Evolutionary conservation across 2,113 vertebrate genomes (phyloP).

Genomic region (Pogonocichla stellata): DNA sequence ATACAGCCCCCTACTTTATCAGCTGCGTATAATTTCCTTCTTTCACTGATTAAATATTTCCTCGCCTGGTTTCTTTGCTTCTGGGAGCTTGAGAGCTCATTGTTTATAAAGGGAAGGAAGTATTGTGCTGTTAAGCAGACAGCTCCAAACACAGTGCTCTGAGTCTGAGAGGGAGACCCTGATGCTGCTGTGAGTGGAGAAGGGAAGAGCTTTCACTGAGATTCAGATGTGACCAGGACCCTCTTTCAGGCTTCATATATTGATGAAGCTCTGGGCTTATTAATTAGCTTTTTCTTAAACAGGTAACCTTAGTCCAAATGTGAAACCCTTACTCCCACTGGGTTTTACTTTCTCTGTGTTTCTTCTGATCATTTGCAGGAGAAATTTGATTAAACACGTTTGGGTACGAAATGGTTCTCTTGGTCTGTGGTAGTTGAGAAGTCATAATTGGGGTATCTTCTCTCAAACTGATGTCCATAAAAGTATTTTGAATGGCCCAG

Average conservation of each 20-base stretch:
- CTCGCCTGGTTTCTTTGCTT: constrained; percentile 15
- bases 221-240: not conserved
- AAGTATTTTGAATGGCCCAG: not conserved
- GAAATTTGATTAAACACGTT: not conserved
- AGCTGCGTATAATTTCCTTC: not conserved
- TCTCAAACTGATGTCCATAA: not conserved
- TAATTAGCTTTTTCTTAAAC: not conserved
- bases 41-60: constrained; percentile 37
- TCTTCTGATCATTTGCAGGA: not conserved
- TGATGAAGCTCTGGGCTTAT: not conserved
- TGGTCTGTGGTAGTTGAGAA: not conserved
- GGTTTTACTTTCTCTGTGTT: not conserved
- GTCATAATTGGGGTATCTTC: not conserved
- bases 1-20: not conserved
- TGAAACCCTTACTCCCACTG: not conserved
- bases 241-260: not conserved
- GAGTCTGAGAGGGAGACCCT: not conserved
- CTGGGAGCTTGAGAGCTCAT: constrained; percentile 7
- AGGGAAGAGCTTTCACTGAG: not conserved
- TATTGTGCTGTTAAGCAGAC: not conserved
- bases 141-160: not conserved
- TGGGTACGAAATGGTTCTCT: not conserved
- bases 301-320: not conserved
- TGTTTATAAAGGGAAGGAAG: constrained; percentile 9
- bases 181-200: not conserved